Percentiles rank a stretch among this genome's conserved stretches.
phyloP scores from a whole-genome alignment of 2,888 invertebrate genomes.

The Thyatira batis region DNA sequence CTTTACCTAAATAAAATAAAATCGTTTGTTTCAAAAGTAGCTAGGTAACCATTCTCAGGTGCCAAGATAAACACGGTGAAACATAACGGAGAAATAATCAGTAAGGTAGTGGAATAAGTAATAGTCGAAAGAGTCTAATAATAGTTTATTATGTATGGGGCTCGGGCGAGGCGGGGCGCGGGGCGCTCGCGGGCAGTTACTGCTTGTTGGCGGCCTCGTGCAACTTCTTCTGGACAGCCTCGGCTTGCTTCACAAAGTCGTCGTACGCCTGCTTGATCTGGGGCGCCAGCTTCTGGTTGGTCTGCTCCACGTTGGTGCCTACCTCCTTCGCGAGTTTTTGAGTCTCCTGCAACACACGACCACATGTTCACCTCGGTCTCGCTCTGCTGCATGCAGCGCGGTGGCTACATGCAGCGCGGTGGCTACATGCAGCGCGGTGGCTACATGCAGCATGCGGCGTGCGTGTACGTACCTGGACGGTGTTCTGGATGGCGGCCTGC shows the following conservation, averaged over 20 bases:
- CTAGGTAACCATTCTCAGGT: no score
- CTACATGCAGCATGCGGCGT: background rate
- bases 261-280: constrained; percentile 68
- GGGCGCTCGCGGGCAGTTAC: constrained; percentile 21
- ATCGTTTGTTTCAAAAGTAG: no score
- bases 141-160: constrained; percentile 1
- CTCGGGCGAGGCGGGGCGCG: background rate
- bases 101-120: background rate
- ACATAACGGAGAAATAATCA: background rate
- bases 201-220: constrained; percentile 72
- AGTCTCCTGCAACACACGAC: constrained; percentile 41
- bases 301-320: constrained; percentile 53
- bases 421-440: no score
- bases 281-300: constrained; percentile 68
- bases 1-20: no score
- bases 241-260: constrained; percentile 60
- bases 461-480: constrained; percentile 43
- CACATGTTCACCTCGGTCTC: no score
- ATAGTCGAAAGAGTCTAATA: background rate
- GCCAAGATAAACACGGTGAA: background rate
- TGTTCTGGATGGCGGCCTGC: constrained; percentile 53
- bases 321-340: constrained; percentile 68
- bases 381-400: background rate
- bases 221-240: constrained; percentile 64
- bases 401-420: no score